A percentile compares a stretch with the other conserved stretches of the same genome.
These are phyloP conservation scores for Oscheius sp. DNA, from an alignment of 1,140 invertebrate genomes.

Conservation along the genomic window DNA sequence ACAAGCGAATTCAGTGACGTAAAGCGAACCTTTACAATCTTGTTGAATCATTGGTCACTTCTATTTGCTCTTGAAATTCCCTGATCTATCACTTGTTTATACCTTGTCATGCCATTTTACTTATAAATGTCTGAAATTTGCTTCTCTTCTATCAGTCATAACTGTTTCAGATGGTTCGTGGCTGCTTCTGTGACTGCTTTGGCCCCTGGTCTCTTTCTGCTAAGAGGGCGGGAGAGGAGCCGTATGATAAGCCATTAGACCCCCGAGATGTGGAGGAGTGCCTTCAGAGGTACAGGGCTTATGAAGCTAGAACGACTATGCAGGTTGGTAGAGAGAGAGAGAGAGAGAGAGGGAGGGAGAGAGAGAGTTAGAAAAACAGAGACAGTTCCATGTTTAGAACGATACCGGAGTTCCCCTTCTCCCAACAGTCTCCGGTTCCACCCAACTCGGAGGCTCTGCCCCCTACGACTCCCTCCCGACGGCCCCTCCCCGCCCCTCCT, in stretches of 20 bases:
- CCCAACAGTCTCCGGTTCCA: neutral
- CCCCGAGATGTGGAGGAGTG: slow-evolving; percentile 33
- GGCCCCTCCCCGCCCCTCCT: neutral
- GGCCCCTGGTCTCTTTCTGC: slow-evolving; percentile 10
- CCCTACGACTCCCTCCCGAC: neutral
- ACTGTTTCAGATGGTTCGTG: slow-evolving; percentile 34
- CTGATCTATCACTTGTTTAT: no score
- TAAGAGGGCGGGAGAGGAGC: slow-evolving; percentile 9
- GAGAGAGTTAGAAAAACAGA: no score
- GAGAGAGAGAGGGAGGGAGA: no score
- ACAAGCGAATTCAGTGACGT: no score
- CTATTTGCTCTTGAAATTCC: no score
- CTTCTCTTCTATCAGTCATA: no score
- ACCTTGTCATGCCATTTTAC: no score
- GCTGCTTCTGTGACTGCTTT: slow-evolving; percentile 43
- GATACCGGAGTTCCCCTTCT: neutral
- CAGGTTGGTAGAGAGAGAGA: slow-evolving; percentile 2
- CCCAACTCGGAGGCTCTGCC: neutral
- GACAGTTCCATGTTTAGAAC: neutral
- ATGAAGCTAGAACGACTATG: slow-evolving; percentile 18
- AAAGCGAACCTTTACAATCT: no score
- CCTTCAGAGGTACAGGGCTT: slow-evolving; percentile 31
- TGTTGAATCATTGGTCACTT: no score
- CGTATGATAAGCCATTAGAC: slow-evolving; percentile 32
- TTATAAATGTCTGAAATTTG: no score